Conservation (phyloP, 2,113 vertebrate species). For the Hypomesus transpacificus region DNA sequence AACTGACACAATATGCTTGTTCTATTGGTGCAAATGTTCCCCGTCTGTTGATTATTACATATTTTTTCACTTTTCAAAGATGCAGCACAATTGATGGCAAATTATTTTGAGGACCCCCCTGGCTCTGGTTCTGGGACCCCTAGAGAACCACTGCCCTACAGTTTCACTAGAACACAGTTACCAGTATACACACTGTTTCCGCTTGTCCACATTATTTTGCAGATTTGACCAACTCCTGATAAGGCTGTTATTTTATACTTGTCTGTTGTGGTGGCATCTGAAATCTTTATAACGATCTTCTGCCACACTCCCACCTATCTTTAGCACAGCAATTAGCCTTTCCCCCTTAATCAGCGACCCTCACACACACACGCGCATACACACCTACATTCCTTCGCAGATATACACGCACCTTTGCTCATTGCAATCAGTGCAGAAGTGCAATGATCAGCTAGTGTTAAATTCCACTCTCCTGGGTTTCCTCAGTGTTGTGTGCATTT, state of each 20-base stretch:
- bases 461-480: conserved; percentile 29
- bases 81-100: too few species aligned
- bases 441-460: conserved; percentile 21
- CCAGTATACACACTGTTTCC: too few species aligned
- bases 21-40: too few species aligned
- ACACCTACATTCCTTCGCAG: not conserved
- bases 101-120: too few species aligned
- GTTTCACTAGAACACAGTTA: too few species aligned
- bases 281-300: conserved; percentile 28
- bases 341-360: conserved; percentile 22
- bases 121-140: too few species aligned
- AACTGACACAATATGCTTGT: too few species aligned
- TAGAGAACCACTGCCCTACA: too few species aligned
- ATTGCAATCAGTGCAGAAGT: conserved; percentile 30
- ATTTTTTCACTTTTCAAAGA: too few species aligned
- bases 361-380: not conserved
- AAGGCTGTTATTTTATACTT: not conserved
- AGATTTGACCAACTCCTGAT: not conserved
- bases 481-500: conserved; percentile 31
- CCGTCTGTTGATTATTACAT: too few species aligned
- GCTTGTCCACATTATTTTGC: too few species aligned
- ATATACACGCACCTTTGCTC: not conserved
- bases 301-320: conserved; percentile 13
- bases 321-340: conserved; percentile 30
- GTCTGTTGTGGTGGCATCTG: not conserved